Conservation (phyloP, 2,113 vertebrate species). For the Cynoglossus semilaevis region DNA sequence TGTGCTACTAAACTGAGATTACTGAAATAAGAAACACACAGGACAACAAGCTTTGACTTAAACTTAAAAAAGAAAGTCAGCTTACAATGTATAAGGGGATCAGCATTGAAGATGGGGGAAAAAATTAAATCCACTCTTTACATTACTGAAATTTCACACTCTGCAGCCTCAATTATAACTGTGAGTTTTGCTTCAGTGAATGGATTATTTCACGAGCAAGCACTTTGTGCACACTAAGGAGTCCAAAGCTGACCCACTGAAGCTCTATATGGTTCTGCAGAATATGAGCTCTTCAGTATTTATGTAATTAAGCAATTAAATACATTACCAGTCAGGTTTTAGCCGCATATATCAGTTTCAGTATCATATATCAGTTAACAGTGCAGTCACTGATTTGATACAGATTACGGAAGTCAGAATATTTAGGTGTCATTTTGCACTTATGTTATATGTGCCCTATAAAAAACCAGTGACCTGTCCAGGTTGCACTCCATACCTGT, state of each 20-base stretch:
- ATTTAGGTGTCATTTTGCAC: too few relatives aligned
- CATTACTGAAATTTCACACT: conserved; percentile 45
- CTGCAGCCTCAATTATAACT: conserved; percentile 30
- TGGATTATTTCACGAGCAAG: conserved; percentile 44
- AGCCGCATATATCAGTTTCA: too few relatives aligned
- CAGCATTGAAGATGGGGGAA: background rate
- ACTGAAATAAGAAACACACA: background rate
- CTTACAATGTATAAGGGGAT: conserved; percentile 20
- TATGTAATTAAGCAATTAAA: conserved; percentile 39
- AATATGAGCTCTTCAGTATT: conserved; percentile 1
- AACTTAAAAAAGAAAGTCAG: conserved; percentile 5
- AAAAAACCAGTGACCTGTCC: too few relatives aligned
- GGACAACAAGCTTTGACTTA: background rate
- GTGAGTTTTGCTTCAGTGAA: conserved; percentile 28
- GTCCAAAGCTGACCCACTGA: conserved; percentile 31
- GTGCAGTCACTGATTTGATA: too few relatives aligned
- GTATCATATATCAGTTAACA: too few relatives aligned
- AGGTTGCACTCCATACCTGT: too few relatives aligned
- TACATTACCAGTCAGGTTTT: conserved; percentile 8
- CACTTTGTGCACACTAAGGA: conserved; percentile 10
- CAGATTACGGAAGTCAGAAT: too few relatives aligned
- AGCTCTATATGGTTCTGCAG: conserved; percentile 29
- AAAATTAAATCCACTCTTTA: conserved; percentile 9
- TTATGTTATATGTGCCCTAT: too few relatives aligned
- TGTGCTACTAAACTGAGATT: background rate